phyloP scores from a whole-genome alignment of 2,888 invertebrate genomes.

The Salticus scenicus region DNA sequence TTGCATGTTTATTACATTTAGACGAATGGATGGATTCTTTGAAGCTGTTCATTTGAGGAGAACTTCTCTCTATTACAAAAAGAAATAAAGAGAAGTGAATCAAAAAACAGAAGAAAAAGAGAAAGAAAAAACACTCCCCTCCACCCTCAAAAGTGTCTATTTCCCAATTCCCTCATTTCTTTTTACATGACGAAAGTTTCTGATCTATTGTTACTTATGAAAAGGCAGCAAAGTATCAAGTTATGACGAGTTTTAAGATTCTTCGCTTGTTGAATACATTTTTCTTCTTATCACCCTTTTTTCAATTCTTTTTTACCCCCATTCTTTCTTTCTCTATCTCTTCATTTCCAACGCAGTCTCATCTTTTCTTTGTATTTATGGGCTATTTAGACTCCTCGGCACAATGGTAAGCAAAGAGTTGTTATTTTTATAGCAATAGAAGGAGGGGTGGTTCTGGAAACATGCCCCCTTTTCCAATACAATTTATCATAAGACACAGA shows the following conservation, averaged over 20 bases:
- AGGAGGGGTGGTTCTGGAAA: neutral
- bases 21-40: conserved; percentile 28
- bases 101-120: neutral
- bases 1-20: conserved; percentile 66
- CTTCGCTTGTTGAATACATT: conserved; percentile 63
- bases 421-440: conserved; percentile 16
- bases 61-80: conserved; percentile 33
- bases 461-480: conserved; percentile 2
- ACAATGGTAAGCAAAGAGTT: conserved; percentile 47
- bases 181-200: conserved; percentile 33
- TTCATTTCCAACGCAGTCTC: conserved; percentile 25
- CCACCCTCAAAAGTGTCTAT: conserved; percentile 20
- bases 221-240: conserved; percentile 62
- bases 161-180: conserved; percentile 15
- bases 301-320: neutral
- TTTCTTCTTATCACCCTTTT: conserved; percentile 41
- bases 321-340: conserved; percentile 41
- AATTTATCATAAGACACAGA: conserved; percentile 60
- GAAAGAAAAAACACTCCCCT: conserved; percentile 11
- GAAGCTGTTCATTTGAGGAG: conserved; percentile 47
- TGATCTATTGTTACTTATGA: conserved; percentile 65
- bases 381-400: conserved; percentile 61
- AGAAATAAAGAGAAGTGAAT: neutral
- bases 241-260: conserved; percentile 50
- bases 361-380: conserved; percentile 53